These are phyloP conservation scores for Euplexia lucipara DNA, from an alignment of 2,888 invertebrate species.

Conservation along the genomic window DNA sequence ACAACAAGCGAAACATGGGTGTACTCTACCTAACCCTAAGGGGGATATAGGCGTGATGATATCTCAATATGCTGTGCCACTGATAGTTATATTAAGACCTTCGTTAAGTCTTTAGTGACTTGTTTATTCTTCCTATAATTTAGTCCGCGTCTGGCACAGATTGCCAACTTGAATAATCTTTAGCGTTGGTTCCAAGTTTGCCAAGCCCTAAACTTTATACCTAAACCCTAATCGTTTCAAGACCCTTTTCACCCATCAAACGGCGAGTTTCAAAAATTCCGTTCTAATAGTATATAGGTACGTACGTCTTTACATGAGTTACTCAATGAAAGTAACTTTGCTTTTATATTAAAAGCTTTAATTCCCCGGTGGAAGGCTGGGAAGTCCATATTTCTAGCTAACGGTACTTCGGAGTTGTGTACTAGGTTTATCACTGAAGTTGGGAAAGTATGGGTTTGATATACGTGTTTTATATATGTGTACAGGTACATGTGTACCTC, in stretches of 20 bases:
- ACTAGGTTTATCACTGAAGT: conserved; percentile 48
- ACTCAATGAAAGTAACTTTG: conserved; percentile 61
- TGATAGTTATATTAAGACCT: too few relatives aligned
- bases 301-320: conserved; percentile 43
- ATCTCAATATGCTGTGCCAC: too few relatives aligned
- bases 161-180: conserved; percentile 19
- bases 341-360: conserved; percentile 65
- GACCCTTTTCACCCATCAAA: conserved; percentile 21
- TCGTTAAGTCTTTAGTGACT: neutral
- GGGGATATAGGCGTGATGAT: too few relatives aligned
- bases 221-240: conserved; percentile 19
- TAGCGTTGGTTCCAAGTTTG: conserved; percentile 10
- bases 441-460: conserved; percentile 46
- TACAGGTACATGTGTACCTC: too few relatives aligned
- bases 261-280: conserved; percentile 31
- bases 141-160: conserved; percentile 10
- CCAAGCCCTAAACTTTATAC: conserved; percentile 24
- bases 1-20: too few relatives aligned
- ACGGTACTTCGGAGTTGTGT: conserved; percentile 51
- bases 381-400: conserved; percentile 41
- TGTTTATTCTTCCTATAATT: conserved; percentile 24
- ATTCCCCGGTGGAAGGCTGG: conserved; percentile 56
- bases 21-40: too few relatives aligned
- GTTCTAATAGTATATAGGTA: conserved; percentile 30
- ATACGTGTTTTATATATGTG: conserved; percentile 23